Base-by-base conservation (phyloP, 1,140 invertebrate species). In the Hormaphis cornu region DNA sequence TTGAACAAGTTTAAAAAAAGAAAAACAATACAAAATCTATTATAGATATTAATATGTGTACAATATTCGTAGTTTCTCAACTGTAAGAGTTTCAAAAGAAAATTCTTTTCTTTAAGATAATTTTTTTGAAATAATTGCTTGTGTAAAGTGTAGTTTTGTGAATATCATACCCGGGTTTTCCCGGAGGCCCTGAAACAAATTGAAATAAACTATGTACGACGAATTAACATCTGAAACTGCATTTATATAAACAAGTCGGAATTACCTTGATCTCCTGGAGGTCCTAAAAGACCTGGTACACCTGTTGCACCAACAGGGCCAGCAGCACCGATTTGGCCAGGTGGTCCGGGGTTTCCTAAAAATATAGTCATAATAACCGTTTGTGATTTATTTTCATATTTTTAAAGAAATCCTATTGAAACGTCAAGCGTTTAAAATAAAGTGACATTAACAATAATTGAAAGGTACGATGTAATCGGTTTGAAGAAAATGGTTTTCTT, bases 271-370 rank as follows among this genome's bases (percentile, higher is more conserved):
- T 86, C 80, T 72, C 88, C 88, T 18, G 87, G 83, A 20, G 85
- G 82, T 10, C 88, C 88, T 50, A 85, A 79, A 50, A 80, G 78
- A 26, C 88, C 88, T 76, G 86, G 82, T 18, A 85, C 82, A 30
- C 87, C 88, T 4, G 85, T 81, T 1, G 86, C 79, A 1, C 87
- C 88, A 4, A 84, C 71, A 7, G 86, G 80, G 1, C 88, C 88
- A 52, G 78, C 75, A 6, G 83, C 77, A 8, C 89, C 88, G 22
- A 83, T 73, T 76, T 86, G 85, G 9, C 89, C 89, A 24, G 84
- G 85, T 30, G 83, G 77, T 7, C 88, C 88, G 1, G 85, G 81
- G 71, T 85, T 82, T 24, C 61, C 61, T 66, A 33, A 22, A 48
- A 66, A 46, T 20, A 54, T 20, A 6, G 20, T 1, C 8, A 18